phyloP scores from a whole-genome alignment of 1,140 invertebrate species.

The Cydia amplana region DNA sequence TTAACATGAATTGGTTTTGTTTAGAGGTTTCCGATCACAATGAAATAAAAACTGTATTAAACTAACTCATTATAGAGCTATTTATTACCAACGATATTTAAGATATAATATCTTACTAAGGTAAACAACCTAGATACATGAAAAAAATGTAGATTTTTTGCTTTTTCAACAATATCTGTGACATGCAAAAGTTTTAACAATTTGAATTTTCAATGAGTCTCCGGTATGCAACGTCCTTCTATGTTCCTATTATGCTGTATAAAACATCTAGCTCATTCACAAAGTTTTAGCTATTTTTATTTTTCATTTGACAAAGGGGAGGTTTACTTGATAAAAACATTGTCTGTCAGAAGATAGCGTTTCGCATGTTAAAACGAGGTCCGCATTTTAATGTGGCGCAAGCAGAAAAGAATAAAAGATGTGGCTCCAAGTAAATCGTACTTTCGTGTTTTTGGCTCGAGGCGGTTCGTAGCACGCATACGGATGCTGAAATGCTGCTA shows the following conservation, averaged over 20 bases:
- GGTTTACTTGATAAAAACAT: slow-evolving; percentile 46
- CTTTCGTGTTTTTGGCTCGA: slow-evolving; percentile 53
- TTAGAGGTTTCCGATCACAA: not conserved
- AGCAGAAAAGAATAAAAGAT: slow-evolving; percentile 45
- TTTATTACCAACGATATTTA: not conserved
- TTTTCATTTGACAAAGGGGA: slow-evolving; percentile 42
- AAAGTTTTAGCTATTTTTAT: slow-evolving; percentile 34
- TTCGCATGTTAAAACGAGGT: slow-evolving; percentile 47
- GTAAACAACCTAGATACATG: no score
- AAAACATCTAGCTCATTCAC: not conserved
- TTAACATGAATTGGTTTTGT: not conserved
- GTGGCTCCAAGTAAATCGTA: slow-evolving; percentile 44
- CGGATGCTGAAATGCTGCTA: slow-evolving; percentile 51
- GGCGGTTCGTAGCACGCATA: slow-evolving; percentile 43
- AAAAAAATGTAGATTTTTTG: no score
- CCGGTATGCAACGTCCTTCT: not conserved
- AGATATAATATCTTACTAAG: no score
- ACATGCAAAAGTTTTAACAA: not conserved
- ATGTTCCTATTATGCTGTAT: not conserved
- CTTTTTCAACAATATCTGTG: no score
- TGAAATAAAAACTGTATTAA: no score
- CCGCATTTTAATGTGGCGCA: slow-evolving; percentile 45
- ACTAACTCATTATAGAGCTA: not conserved
- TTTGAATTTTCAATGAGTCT: not conserved
- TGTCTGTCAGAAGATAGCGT: slow-evolving; percentile 40